phyloP scores from a whole-genome alignment of 1,140 invertebrate species.

The Aphelinus atriplicis region DNA sequence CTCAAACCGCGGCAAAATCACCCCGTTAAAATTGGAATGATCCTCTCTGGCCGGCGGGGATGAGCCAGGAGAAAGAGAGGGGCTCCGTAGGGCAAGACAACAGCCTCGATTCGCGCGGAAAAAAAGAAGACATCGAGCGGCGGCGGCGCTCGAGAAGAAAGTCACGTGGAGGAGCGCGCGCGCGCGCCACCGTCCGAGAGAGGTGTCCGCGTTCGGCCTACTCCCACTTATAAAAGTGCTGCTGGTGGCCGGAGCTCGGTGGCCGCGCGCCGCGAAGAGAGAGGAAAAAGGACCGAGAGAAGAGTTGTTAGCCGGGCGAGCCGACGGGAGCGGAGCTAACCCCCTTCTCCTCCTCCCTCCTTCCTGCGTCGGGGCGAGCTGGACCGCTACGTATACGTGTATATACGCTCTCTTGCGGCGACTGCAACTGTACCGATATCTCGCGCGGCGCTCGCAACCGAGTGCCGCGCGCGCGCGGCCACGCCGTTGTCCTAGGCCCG shows the following conservation, averaged over 20 bases:
- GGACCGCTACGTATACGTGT: background rate
- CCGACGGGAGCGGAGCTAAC: slow-evolving; percentile 31
- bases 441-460: slow-evolving; percentile 14
- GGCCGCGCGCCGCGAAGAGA: background rate
- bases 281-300: slow-evolving; percentile 30
- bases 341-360: slow-evolving; percentile 1
- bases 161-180: slow-evolving; percentile 14
- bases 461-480: slow-evolving; percentile 8
- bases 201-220: slow-evolving; percentile 15
- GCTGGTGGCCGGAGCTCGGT: background rate
- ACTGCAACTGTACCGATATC: slow-evolving; percentile 51
- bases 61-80: background rate
- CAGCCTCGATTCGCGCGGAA: background rate
- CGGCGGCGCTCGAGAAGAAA: background rate
- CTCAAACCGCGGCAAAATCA: no score
- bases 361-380: background rate
- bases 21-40: no score
- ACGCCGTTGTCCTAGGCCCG: slow-evolving; percentile 2
- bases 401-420: background rate
- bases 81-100: no score
- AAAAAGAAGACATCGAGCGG: slow-evolving; percentile 13
- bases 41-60: no score
- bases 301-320: background rate
- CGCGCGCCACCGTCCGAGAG: background rate
- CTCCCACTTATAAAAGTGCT: slow-evolving; percentile 24